These are phyloP conservation scores for Campoletis raptor DNA, from an alignment of 2,888 invertebrate genomes.

Conservation along the genomic window DNA sequence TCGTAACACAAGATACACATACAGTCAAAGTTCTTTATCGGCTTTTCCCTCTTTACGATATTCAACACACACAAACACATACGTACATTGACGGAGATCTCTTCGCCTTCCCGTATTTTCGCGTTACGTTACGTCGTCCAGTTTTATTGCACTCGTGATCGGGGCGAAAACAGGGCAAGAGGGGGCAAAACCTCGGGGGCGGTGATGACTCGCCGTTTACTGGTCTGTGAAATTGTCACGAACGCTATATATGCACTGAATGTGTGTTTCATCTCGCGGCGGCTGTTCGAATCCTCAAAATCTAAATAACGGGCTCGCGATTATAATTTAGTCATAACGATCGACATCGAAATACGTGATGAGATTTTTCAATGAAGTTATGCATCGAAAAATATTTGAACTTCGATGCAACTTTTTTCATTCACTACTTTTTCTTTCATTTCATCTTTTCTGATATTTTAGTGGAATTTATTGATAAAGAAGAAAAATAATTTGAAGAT, in stretches of 20 bases:
- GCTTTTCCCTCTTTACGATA: constrained; percentile 72
- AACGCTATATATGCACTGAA: constrained; percentile 10
- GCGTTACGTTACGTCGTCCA: constrained; percentile 71
- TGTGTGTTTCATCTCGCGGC: constrained; percentile 41
- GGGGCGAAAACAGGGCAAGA: not conserved
- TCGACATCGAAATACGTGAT: not conserved
- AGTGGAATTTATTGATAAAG: not conserved
- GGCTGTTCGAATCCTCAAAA: constrained; percentile 60
- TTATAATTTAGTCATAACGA: constrained; percentile 23
- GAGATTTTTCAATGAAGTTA: not conserved
- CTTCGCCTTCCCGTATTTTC: constrained; percentile 41
- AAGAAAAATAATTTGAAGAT: not conserved
- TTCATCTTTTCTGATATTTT: not conserved
- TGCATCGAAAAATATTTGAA: too few species aligned
- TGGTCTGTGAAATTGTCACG: constrained; percentile 63
- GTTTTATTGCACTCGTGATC: constrained; percentile 71
- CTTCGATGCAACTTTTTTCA: not conserved
- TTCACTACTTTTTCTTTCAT: not conserved
- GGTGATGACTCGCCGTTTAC: constrained; percentile 62
- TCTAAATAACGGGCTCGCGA: constrained; percentile 50
- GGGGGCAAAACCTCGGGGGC: not conserved
- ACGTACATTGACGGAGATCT: not conserved
- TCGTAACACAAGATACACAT: constrained; percentile 52
- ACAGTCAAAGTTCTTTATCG: constrained; percentile 70
- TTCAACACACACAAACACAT: constrained; percentile 50